Evolutionary conservation across 1,140 invertebrate genomes (phyloP).

Genomic region (Trichogramma pretiosum): DNA sequence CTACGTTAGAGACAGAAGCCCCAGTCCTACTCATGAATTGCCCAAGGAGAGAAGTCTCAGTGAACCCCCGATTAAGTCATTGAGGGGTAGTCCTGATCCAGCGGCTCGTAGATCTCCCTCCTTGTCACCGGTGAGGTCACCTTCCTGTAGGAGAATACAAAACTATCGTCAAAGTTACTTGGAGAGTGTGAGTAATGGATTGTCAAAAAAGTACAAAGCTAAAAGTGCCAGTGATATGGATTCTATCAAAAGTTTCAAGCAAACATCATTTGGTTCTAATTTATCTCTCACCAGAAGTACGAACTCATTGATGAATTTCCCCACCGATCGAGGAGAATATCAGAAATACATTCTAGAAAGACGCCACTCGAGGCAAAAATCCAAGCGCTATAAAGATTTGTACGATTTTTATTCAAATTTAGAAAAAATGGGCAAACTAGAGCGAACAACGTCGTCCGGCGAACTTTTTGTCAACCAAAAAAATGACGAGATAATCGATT

Average conservation of each 20-base stretch:
- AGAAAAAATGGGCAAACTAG: slow-evolving; percentile 74
- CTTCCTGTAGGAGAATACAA: slow-evolving; percentile 57
- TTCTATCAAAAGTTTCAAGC: slow-evolving; percentile 17
- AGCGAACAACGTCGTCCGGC: slow-evolving; percentile 61
- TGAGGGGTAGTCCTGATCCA: slow-evolving; percentile 27
- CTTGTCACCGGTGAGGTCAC: slow-evolving; percentile 53
- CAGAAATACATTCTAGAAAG: slow-evolving; percentile 63
- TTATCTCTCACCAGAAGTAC: slow-evolving; percentile 38
- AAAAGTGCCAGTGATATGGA: slow-evolving; percentile 55
- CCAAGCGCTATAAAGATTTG: slow-evolving; percentile 74
- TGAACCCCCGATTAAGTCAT: slow-evolving; percentile 38
- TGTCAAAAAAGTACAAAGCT: slow-evolving; percentile 44
- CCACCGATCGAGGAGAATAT: slow-evolving; percentile 51
- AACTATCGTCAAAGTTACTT: slow-evolving; percentile 34
- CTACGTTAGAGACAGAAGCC: slow-evolving; percentile 29
- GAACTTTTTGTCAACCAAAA: slow-evolving; percentile 61
- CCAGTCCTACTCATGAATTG: slow-evolving; percentile 25
- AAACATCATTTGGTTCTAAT: slow-evolving; percentile 35
- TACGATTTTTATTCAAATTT: slow-evolving; percentile 78
- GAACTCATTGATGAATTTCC: slow-evolving; percentile 39
- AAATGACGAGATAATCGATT: slow-evolving; percentile 74
- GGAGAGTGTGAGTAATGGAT: slow-evolving; percentile 21
- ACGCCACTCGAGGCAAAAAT: slow-evolving; percentile 62
- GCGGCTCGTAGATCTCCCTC: slow-evolving; percentile 36
- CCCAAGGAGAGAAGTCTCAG: slow-evolving; percentile 41